These are phyloP conservation scores for Chiloscyllium plagiosum DNA, from an alignment of 2,113 vertebrate genomes.

Conservation along the genomic window DNA sequence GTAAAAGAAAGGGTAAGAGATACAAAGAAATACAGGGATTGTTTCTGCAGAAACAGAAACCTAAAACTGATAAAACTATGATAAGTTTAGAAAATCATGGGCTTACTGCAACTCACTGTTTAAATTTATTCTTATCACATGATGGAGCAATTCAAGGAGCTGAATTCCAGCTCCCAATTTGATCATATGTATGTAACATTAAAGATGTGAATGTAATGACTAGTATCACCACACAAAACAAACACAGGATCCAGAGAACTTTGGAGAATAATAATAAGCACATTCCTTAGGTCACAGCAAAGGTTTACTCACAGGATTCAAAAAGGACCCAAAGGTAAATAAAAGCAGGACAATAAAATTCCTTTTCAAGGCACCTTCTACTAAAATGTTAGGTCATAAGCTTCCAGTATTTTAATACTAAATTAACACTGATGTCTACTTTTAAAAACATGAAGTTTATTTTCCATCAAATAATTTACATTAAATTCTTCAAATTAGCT, in stretches of 20 bases:
- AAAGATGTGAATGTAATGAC: background rate
- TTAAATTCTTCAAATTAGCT: background rate
- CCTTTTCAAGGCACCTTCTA: background rate
- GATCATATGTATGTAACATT: background rate
- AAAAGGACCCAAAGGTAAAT: background rate
- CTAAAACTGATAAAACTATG: background rate
- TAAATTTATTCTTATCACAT: too few species aligned
- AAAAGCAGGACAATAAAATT: constrained; percentile 11
- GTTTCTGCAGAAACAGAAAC: background rate
- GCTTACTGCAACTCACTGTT: background rate
- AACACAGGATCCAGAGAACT: background rate
- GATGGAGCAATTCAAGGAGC: too few species aligned
- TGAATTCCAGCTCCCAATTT: too few species aligned
- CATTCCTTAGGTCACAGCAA: background rate
- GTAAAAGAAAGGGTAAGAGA: background rate
- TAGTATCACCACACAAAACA: background rate
- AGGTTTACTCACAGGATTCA: background rate
- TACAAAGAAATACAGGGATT: background rate
- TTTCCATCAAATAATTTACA: background rate
- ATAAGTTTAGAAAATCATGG: background rate
- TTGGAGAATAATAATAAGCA: background rate
- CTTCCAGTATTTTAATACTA: background rate
- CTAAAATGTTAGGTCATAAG: background rate
- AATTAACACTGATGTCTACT: background rate
- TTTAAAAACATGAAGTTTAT: background rate